Base-by-base conservation (phyloP, 2,888 invertebrate species). In the Lasioglossum lativentre region DNA sequence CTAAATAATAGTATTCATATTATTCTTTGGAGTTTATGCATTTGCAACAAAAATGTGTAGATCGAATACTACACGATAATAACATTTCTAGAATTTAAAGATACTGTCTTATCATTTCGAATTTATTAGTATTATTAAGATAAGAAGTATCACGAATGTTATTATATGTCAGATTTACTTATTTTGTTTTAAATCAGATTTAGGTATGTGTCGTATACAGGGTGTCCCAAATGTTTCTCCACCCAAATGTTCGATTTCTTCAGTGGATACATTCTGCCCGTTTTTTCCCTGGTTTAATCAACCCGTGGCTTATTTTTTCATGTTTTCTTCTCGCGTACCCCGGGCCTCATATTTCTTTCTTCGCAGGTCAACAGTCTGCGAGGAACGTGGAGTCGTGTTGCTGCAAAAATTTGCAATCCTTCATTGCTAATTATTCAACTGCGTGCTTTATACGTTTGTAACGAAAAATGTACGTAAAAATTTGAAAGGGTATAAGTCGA, bases 291-390 rank as follows among this genome's bases (percentile, higher is more conserved):
- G 59, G 77, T 75, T 78, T 78, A 78, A 84, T 84, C 84, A 78
- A 78, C 75, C 63, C 75, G 71, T 52, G 19, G 78, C 34, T 52
- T 42, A 38, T 78, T 75, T 84, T 83, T 82, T 82, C 52, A 66
- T 75, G 47, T 59, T 75, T 79, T 34, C 71, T 59, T 59, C 68
- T 34, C 79, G 23, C 56, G 10, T 59, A 52, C 68, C 78, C 56
- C 38, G 42, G 74, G 42, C 75, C 71, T 76, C 83, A 34, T 77
- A 70, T 79, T 73, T 85, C 83, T 76, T 85, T 42, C 63, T 40
- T 45, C 85, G 59, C 68, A 4, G 76, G 85, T 85, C 83, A 85
- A 85, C 83, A 83, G 70, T 83, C 76, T 71, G 73, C 73, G 52
- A 56, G 72, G 85, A 85, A 85, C 85, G 85, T 40, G 52, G 42